A percentile compares a stretch with the other conserved stretches of the same genome.
These are phyloP conservation scores for Apotomis capreana DNA, from an alignment of 2,888 invertebrate genomes.

Conservation along the genomic window DNA sequence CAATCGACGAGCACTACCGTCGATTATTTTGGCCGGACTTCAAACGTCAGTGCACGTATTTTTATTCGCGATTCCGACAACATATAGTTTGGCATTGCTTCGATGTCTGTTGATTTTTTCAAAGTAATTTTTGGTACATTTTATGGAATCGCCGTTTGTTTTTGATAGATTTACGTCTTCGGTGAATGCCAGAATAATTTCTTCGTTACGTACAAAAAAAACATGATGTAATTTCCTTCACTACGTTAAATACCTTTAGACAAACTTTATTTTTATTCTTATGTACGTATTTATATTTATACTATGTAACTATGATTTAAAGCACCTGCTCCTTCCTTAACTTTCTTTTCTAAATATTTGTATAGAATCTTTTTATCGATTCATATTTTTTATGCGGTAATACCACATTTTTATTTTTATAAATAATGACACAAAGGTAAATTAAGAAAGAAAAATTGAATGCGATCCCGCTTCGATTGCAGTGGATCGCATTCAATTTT, in stretches of 20 bases:
- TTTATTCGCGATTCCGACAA: slow-evolving; percentile 59
- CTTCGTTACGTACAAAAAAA: background rate
- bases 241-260: background rate
- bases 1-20: slow-evolving; percentile 54
- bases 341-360: no score
- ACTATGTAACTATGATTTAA: background rate
- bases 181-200: slow-evolving; percentile 1
- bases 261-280: background rate
- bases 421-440: no score
- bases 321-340: background rate
- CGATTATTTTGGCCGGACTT: slow-evolving; percentile 67
- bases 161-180: slow-evolving; percentile 32
- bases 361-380: no score
- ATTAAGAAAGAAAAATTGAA: no score
- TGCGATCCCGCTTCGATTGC: no score
- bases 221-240: background rate
- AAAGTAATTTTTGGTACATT: slow-evolving; percentile 46
- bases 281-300: background rate
- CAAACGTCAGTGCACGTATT: slow-evolving; percentile 68
- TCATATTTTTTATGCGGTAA: no score
- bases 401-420: no score
- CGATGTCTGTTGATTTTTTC: slow-evolving; percentile 48
- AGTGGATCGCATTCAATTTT: no score
- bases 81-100: slow-evolving; percentile 50
- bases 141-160: slow-evolving; percentile 37